Evolutionary conservation across 2,888 invertebrate species (phyloP).

Genomic region (Drosophila setosimentum): DNA sequence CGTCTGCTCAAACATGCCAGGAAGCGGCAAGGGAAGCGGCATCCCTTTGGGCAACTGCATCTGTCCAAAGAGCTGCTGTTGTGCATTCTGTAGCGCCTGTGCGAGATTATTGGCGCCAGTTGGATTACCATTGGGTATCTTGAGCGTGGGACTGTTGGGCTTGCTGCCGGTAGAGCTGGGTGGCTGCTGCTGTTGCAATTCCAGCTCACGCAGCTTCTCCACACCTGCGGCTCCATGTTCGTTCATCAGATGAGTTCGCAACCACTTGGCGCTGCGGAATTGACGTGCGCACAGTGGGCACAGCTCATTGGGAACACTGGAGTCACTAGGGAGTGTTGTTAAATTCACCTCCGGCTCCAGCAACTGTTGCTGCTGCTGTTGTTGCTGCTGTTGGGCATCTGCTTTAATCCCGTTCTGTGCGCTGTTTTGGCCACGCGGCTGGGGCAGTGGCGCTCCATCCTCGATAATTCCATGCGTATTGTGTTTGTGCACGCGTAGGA

Average conservation of each 20-base stretch:
- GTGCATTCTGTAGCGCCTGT: conserved; percentile 82
- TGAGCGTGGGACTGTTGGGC: conserved; percentile 84
- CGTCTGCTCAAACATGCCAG: conserved; percentile 79
- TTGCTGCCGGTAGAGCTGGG: conserved; percentile 68
- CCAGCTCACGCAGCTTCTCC: conserved; percentile 84
- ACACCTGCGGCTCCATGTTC: conserved; percentile 90
- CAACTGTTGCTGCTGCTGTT: conserved; percentile 55
- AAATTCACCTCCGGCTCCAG: conserved; percentile 63
- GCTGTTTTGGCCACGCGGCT: conserved; percentile 80
- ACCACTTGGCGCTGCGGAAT: conserved; percentile 94
- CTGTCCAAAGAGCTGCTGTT: conserved; percentile 80
- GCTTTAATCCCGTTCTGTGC: conserved; percentile 80
- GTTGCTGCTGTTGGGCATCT: conserved; percentile 65
- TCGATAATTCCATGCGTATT: conserved; percentile 98
- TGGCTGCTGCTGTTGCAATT: conserved; percentile 38
- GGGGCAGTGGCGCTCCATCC: conserved; percentile 88
- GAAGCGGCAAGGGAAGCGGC: conserved; percentile 63
- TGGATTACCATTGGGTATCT: conserved; percentile 84
- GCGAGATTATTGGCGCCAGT: conserved; percentile 78
- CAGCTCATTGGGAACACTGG: conserved; percentile 90
- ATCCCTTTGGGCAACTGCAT: conserved; percentile 80
- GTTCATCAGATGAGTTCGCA: conserved; percentile 93
- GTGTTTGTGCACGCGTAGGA: conserved; percentile 98
- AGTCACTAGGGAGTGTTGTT: conserved; percentile 87
- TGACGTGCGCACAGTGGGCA: conserved; percentile 94